Evolutionary conservation across 1,140 invertebrate genomes (phyloP).

Genomic region (Brevipalpus yothersi): DNA sequence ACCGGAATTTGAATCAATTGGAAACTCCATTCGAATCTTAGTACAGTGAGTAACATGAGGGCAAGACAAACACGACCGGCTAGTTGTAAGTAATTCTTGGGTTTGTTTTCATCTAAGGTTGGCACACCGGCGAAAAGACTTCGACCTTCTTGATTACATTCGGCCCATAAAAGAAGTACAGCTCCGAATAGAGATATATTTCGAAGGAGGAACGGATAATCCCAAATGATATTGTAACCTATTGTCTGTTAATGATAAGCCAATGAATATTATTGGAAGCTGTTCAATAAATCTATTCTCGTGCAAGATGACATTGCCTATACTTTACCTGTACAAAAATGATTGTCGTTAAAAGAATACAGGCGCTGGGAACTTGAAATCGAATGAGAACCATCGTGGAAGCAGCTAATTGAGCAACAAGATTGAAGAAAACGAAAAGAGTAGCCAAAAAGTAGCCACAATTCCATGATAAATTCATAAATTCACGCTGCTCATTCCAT

Average conservation of each 20-base stretch:
- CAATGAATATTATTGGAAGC: constrained; percentile 3
- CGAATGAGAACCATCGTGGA: constrained; percentile 83
- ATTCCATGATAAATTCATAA: constrained; percentile 94
- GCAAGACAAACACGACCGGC: constrained; percentile 82
- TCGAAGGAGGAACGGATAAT: constrained; percentile 74
- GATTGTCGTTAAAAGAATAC: constrained; percentile 80
- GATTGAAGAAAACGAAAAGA: constrained; percentile 75
- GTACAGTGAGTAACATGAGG: constrained; percentile 93
- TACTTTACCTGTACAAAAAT: constrained; percentile 82
- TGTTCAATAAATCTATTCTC: background rate
- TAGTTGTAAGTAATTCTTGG: constrained; percentile 87
- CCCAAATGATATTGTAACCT: constrained; percentile 94
- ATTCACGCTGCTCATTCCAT: constrained; percentile 91
- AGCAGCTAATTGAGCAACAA: constrained; percentile 79
- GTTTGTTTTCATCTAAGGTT: constrained; percentile 80
- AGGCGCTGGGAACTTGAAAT: constrained; percentile 78
- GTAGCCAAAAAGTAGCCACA: constrained; percentile 80
- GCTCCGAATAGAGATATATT: constrained; percentile 91
- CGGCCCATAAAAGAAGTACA: constrained; percentile 72
- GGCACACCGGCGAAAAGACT: constrained; percentile 96
- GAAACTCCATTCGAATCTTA: constrained; percentile 74
- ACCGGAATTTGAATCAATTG: constrained; percentile 69
- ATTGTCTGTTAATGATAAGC: constrained; percentile 44
- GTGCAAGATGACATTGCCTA: background rate
- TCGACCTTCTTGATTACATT: constrained; percentile 67